Evolutionary conservation across 1,140 invertebrate genomes (phyloP).

Genomic region (Lasioglossum albipes): DNA sequence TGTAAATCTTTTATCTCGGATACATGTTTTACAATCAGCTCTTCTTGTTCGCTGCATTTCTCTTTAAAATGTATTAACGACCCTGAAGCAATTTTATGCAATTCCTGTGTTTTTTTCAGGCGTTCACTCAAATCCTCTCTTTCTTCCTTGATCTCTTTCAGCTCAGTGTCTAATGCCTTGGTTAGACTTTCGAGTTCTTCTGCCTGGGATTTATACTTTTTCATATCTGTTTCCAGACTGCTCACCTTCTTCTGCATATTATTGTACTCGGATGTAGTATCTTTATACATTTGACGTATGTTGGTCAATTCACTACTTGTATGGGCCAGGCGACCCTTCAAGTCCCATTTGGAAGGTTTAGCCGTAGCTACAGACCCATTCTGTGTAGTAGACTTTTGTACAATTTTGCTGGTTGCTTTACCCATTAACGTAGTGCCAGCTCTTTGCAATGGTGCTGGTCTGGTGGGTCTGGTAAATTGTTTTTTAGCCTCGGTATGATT

Average conservation of each 20-base stretch:
- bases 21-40: slow-evolving; percentile 59
- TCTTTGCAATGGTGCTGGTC: slow-evolving; percentile 12
- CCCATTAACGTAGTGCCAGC: slow-evolving; percentile 6
- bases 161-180: slow-evolving; percentile 57
- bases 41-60: slow-evolving; percentile 71
- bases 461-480: slow-evolving; percentile 52
- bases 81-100: slow-evolving; percentile 51
- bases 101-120: slow-evolving; percentile 67
- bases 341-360: slow-evolving; percentile 70
- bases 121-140: slow-evolving; percentile 65
- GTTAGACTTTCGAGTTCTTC: slow-evolving; percentile 71
- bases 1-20: slow-evolving; percentile 69
- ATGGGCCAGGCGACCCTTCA: slow-evolving; percentile 70
- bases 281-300: slow-evolving; percentile 82
- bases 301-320: slow-evolving; percentile 61
- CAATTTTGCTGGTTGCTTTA: slow-evolving; percentile 29
- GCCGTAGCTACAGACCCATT: slow-evolving; percentile 35
- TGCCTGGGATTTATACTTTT: slow-evolving; percentile 65
- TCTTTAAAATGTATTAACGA: slow-evolving; percentile 66
- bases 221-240: slow-evolving; percentile 67
- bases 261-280: slow-evolving; percentile 79
- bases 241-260: slow-evolving; percentile 80
- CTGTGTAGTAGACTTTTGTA: background rate
- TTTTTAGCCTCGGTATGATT: slow-evolving; percentile 62
- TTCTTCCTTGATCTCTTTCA: slow-evolving; percentile 71